Conservation (phyloP, 2,888 invertebrate genomes). For the Ptychoptera contaminata region DNA sequence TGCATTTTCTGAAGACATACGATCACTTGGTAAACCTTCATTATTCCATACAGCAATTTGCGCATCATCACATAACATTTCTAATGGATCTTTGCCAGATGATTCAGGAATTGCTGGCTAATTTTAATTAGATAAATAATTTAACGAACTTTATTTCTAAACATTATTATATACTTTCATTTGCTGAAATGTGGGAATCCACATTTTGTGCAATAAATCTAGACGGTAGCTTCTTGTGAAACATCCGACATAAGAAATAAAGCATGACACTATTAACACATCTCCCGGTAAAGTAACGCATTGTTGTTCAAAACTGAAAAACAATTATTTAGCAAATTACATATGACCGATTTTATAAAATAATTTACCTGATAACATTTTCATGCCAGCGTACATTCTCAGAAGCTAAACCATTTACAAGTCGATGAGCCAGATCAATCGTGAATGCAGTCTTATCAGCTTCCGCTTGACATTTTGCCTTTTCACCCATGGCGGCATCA, state of each 20-base stretch:
- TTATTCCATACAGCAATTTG: conserved; percentile 90
- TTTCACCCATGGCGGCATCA: conserved; percentile 70
- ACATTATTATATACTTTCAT: conserved; percentile 36
- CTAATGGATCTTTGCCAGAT: conserved; percentile 61
- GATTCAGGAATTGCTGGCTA: conserved; percentile 65
- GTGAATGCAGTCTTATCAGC: conserved; percentile 80
- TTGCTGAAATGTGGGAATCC: conserved; percentile 63
- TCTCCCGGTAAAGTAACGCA: conserved; percentile 77
- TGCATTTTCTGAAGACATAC: conserved; percentile 91
- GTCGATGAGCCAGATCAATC: conserved; percentile 79
- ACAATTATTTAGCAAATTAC: conserved; percentile 16
- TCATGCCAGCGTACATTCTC: conserved; percentile 77
- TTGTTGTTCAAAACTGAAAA: conserved; percentile 45
- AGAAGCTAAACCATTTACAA: conserved; percentile 83
- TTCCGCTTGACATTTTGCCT: conserved; percentile 81
- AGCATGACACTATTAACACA: conserved; percentile 74
- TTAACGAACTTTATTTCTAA: neutral
- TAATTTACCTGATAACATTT: conserved; percentile 36
- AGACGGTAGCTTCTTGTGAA: conserved; percentile 72
- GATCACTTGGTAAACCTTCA: conserved; percentile 78
- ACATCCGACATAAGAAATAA: conserved; percentile 89
- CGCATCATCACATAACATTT: conserved; percentile 83
- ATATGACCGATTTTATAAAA: neutral
- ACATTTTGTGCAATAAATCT: conserved; percentile 60
- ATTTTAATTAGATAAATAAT: conserved; percentile 9